These are phyloP conservation scores for Synergus japonicus DNA, from an alignment of 2,888 invertebrate species.

Conservation along the genomic window DNA sequence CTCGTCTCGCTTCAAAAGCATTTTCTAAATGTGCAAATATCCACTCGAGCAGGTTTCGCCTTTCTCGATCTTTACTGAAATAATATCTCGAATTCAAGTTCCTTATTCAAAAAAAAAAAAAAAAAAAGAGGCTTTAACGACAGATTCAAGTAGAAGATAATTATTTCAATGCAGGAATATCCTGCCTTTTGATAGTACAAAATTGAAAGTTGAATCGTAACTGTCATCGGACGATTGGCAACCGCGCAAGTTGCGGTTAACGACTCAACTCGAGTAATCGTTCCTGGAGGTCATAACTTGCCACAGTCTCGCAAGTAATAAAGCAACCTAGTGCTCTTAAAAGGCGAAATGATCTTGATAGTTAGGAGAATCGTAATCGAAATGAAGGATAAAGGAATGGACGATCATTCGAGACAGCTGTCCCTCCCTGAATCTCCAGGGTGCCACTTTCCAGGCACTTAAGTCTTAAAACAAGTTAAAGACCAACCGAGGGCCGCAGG, in stretches of 20 bases:
- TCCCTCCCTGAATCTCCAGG: slow-evolving; percentile 25
- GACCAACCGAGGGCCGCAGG: slow-evolving; percentile 31
- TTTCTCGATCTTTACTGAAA: background rate
- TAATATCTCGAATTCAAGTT: background rate
- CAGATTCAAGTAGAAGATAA: background rate
- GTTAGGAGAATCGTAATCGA: slow-evolving; percentile 16
- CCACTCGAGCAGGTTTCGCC: background rate
- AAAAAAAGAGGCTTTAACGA: background rate
- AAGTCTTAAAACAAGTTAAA: slow-evolving; percentile 42
- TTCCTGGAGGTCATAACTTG: slow-evolving; percentile 31
- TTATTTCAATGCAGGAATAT: background rate
- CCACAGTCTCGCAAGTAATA: slow-evolving; percentile 27
- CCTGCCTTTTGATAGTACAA: background rate
- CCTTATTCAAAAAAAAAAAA: background rate
- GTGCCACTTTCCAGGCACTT: slow-evolving; percentile 48
- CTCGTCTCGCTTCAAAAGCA: background rate
- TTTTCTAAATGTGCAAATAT: slow-evolving; percentile 26
- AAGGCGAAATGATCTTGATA: slow-evolving; percentile 19
- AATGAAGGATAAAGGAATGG: background rate
- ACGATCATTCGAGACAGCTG: slow-evolving; percentile 8
- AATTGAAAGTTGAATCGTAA: background rate
- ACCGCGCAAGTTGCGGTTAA: slow-evolving; percentile 4
- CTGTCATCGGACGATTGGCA: background rate
- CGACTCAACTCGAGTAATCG: slow-evolving; percentile 15
- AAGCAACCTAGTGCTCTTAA: slow-evolving; percentile 35